Evolutionary conservation across 2,888 invertebrate genomes (phyloP).

Genomic region (Napeogenes inachia): DNA sequence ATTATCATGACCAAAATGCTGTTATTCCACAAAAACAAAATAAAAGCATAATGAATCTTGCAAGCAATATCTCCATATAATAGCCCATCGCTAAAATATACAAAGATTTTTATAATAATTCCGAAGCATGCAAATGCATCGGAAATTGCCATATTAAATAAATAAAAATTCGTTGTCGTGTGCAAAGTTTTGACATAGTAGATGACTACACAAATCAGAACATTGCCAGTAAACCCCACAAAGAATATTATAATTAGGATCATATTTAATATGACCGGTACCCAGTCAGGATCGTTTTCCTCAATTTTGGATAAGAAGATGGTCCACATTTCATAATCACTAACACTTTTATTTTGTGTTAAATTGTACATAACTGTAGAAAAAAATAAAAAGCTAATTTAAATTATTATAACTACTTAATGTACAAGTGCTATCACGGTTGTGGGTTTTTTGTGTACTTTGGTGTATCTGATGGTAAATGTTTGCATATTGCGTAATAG

Average conservation of each 20-base stretch:
- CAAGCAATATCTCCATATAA: slow-evolving; percentile 41
- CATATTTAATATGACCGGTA: slow-evolving; percentile 31
- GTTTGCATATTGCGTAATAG: slow-evolving; percentile 35
- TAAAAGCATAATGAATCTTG: slow-evolving; percentile 47
- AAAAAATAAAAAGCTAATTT: background rate
- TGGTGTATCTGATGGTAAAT: slow-evolving; percentile 28
- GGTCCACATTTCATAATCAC: slow-evolving; percentile 41
- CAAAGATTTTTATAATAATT: slow-evolving; percentile 46
- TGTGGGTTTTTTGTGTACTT: slow-evolving; percentile 5
- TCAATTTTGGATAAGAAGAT: slow-evolving; percentile 37
- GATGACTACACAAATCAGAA: slow-evolving; percentile 63
- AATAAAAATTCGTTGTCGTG: slow-evolving; percentile 61
- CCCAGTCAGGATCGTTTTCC: slow-evolving; percentile 35
- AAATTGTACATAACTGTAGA: slow-evolving; percentile 7
- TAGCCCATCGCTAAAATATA: slow-evolving; percentile 36
- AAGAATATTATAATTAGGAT: slow-evolving; percentile 42
- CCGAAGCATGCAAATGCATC: slow-evolving; percentile 56
- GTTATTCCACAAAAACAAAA: slow-evolving; percentile 50
- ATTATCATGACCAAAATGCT: slow-evolving; percentile 54
- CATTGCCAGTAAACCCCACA: slow-evolving; percentile 50
- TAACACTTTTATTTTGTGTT: slow-evolving; percentile 19
- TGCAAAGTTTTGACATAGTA: slow-evolving; percentile 60
- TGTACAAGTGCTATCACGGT: slow-evolving; percentile 9
- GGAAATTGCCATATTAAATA: slow-evolving; percentile 61
- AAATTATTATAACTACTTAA: background rate